Evolutionary conservation across 2,797 vertebrate genomes (phyloP).

Genomic region (Stomatorhinus walkeri): DNA sequence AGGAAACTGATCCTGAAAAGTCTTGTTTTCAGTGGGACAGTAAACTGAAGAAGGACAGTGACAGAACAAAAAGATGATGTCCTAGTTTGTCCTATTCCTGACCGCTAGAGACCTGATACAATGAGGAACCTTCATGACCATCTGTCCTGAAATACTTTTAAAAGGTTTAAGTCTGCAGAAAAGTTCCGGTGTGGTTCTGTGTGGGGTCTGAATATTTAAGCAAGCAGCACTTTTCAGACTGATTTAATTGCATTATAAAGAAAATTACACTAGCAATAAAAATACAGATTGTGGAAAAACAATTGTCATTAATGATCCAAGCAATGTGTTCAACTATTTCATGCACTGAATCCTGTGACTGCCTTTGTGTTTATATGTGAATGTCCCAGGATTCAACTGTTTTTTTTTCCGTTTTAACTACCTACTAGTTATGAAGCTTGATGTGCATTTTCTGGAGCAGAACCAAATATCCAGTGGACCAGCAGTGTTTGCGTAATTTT

Average conservation of each 20-base stretch:
- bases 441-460: not conserved
- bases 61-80: not conserved
- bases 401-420: not conserved
- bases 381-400: not conserved
- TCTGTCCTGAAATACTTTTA: not conserved
- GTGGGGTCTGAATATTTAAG: slow-evolving; percentile 5
- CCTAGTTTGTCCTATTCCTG: not conserved
- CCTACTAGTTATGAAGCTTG: not conserved
- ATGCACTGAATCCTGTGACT: not conserved
- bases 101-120: not conserved
- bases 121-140: not conserved
- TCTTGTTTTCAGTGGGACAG: not conserved
- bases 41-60: not conserved
- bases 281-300: not conserved
- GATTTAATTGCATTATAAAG: not conserved
- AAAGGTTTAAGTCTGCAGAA: not conserved
- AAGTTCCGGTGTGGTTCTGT: not conserved
- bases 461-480: not conserved
- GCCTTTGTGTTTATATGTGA: not conserved
- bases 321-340: not conserved
- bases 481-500: not conserved
- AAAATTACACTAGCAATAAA: not conserved
- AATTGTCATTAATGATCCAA: slow-evolving; percentile 1
- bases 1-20: not conserved
- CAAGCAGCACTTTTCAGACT: not conserved